Base-by-base conservation (phyloP, 2,888 invertebrate genomes). In the Galerucella calmariensis region DNA sequence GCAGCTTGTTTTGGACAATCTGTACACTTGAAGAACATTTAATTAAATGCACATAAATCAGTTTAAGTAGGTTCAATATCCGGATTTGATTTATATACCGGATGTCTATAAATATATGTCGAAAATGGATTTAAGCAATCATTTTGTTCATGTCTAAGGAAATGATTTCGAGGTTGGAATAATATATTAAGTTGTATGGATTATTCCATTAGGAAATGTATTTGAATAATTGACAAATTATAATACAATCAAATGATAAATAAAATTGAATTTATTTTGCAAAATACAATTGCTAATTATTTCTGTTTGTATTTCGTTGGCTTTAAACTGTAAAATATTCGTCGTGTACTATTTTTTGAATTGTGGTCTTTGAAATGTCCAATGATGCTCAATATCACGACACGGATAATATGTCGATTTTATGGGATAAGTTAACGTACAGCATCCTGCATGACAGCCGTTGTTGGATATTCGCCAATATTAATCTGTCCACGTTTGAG, bases 41-140 rank as follows among this genome's bases (percentile, higher is more conserved):
- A 46, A 51, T 51, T 14, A 14, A 51, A 51, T 51, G 11, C 11
- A 51, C 51, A 5, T 51, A 53, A 53, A 53, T 53, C 53, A 56
- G 16, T n/a, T 56, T 16, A 16, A 56, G 53, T 53, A 53, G 53
- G 53, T 56, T 56, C 16, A 16, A 56, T 56, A 56, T 56, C 53
- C 20, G 53, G 46, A 27, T 3, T 27, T 27, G 16, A 56, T 56
- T 56, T 56, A 56, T 56, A n/a, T 20, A 5, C 53, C 53, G 53
- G 53, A 56, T 51, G 14, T 51, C 51, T 14, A 51, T 14, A 46
- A 46, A 46, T 46, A 46, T 11, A 46, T 16, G 53, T 56, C 8
- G 8, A 56, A 56, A 56, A n/a, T 56, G 16, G 1, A 56, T 16
- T 56, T 56, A 56, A 14, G 12, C n/a, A 51, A n/a, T 56, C 9